These are phyloP conservation scores for Salvelinus alpinus DNA, from an alignment of 2,113 vertebrate genomes.

Conservation along the genomic window DNA sequence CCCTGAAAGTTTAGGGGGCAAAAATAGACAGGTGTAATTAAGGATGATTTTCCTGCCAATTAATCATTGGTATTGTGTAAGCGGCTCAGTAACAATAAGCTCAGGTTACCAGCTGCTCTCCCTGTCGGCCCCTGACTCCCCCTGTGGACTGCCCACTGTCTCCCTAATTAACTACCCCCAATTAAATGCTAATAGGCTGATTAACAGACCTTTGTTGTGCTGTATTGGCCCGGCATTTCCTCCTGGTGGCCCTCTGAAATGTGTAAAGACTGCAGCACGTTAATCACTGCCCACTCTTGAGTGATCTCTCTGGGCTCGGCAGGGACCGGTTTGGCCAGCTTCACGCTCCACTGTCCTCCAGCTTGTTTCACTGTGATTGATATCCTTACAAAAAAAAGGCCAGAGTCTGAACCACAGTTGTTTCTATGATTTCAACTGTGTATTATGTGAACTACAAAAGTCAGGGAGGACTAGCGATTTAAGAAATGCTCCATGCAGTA, in stretches of 20 bases:
- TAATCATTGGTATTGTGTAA: constrained; percentile 62
- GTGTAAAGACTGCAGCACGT: constrained; percentile 53
- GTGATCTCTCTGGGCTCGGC: constrained; percentile 4
- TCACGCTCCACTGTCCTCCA: not conserved
- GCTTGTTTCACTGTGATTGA: constrained; percentile 8
- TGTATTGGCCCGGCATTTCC: constrained; percentile 71
- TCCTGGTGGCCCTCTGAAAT: constrained; percentile 64
- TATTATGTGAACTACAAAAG: not conserved
- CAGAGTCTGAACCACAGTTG: not conserved
- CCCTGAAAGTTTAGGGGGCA: constrained; percentile 38
- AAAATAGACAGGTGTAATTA: constrained; percentile 70
- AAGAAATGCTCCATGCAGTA: constrained; percentile 28
- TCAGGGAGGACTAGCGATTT: too few species aligned
- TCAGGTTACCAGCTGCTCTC: constrained; percentile 67
- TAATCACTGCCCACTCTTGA: constrained; percentile 55
- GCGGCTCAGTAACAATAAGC: constrained; percentile 62
- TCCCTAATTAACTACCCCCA: constrained; percentile 76
- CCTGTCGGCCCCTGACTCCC: constrained; percentile 35
- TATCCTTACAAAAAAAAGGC: constrained; percentile 9
- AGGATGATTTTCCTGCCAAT: constrained; percentile 67
- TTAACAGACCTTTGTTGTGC: constrained; percentile 70
- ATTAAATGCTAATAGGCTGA: constrained; percentile 78
- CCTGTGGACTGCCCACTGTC: constrained; percentile 55
- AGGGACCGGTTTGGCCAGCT: not conserved
- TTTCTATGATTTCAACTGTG: constrained; percentile 7